Conservation (phyloP, 2,888 invertebrate species). For the Drosophila pseudotalamancana region DNA sequence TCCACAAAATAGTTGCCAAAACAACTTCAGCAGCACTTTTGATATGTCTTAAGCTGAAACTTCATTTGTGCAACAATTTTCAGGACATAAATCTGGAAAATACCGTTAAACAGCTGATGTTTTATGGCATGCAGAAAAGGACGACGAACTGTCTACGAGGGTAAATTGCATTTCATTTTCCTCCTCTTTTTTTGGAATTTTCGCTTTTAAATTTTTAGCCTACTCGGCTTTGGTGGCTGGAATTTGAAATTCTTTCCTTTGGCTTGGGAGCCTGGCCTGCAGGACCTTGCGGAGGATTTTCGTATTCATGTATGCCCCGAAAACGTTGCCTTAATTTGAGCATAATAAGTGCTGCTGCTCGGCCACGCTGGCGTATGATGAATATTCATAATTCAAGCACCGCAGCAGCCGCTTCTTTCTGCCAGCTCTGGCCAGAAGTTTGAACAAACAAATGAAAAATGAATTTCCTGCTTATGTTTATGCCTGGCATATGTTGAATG, state of each 20-base stretch:
- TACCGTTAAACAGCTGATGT: conserved; percentile 68
- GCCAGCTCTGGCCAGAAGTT: conserved; percentile 45
- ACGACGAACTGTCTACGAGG: conserved; percentile 59
- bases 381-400: conserved; percentile 69
- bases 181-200: not conserved
- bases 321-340: conserved; percentile 69
- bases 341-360: conserved; percentile 71
- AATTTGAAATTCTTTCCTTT: conserved; percentile 70
- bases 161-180: conserved; percentile 60
- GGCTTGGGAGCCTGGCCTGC: conserved; percentile 11
- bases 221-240: conserved; percentile 58
- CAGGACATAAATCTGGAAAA: conserved; percentile 60
- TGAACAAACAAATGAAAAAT: conserved; percentile 78
- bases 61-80: conserved; percentile 45
- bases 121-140: conserved; percentile 61
- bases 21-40: conserved; percentile 44
- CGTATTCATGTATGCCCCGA: conserved; percentile 46
- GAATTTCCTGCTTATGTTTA: conserved; percentile 79
- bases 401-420: conserved; percentile 48
- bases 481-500: conserved; percentile 76
- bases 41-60: conserved; percentile 17
- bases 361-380: conserved; percentile 66
- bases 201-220: conserved; percentile 2
- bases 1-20: conserved; percentile 62
- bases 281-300: conserved; percentile 34